These are phyloP conservation scores for Brachylomia viminalis DNA, from an alignment of 2,888 invertebrate genomes.

Conservation along the genomic window DNA sequence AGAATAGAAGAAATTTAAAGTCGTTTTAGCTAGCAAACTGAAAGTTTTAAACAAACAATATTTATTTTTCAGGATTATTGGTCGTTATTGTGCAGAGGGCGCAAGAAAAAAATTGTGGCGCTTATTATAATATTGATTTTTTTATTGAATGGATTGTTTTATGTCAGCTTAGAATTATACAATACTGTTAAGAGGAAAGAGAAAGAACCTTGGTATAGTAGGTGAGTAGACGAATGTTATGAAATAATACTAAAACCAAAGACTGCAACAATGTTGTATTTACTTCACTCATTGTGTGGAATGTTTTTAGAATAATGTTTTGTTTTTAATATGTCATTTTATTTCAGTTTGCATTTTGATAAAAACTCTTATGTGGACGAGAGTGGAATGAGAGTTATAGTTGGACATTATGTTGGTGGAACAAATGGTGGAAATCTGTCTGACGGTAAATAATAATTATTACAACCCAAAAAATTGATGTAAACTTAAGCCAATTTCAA, in stretches of 20 bases:
- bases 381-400: constrained; percentile 95
- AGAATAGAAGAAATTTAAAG: neutral
- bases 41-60: constrained; percentile 20
- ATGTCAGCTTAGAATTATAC: constrained; percentile 84
- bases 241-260: constrained; percentile 15
- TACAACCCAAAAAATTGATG: neutral
- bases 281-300: neutral
- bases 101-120: constrained; percentile 83
- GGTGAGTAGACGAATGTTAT: constrained; percentile 69
- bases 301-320: neutral
- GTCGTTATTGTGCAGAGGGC: constrained; percentile 83
- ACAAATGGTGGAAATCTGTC: constrained; percentile 95
- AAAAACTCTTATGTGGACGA: constrained; percentile 93
- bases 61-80: constrained; percentile 79
- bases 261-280: neutral
- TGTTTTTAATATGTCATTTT: constrained; percentile 11
- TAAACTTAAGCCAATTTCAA: neutral
- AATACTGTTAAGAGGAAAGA: constrained; percentile 79
- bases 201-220: constrained; percentile 82
- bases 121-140: constrained; percentile 80
- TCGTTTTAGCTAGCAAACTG: neutral
- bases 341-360: constrained; percentile 89
- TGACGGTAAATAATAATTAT: constrained; percentile 89
- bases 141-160: constrained; percentile 85
- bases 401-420: constrained; percentile 97